phyloP scores from a whole-genome alignment of 2,797 vertebrate genomes.

The Apogon talboti region DNA sequence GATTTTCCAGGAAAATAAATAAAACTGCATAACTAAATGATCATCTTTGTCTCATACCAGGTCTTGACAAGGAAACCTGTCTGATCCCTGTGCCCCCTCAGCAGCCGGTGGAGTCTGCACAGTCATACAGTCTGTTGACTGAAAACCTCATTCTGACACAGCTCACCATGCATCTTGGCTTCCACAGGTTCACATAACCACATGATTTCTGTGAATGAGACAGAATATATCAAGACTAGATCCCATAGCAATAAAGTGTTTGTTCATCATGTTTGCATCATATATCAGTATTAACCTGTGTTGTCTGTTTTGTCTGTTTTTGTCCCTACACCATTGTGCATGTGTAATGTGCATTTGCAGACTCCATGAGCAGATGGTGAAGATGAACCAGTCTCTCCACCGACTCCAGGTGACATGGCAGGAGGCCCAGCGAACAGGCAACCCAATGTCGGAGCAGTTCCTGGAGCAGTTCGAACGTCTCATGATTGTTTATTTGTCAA shows the following conservation, averaged over 20 bases:
- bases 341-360: constrained; percentile 71
- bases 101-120: constrained; percentile 86
- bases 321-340: constrained; percentile 14
- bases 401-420: constrained; percentile 95
- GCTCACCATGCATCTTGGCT: constrained; percentile 92
- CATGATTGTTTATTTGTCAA: constrained; percentile 97
- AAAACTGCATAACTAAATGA: background rate
- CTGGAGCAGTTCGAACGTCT: constrained; percentile 97
- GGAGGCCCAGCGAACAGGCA: constrained; percentile 92
- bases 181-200: constrained; percentile 79
- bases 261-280: constrained; percentile 1
- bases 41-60: constrained; percentile 71
- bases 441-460: constrained; percentile 89
- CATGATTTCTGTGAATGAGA: background rate
- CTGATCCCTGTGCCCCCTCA: constrained; percentile 90
- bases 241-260: background rate
- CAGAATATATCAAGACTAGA: background rate
- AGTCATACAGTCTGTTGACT: constrained; percentile 94
- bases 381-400: constrained; percentile 98
- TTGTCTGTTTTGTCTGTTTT: constrained; percentile 22
- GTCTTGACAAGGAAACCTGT: constrained; percentile 96
- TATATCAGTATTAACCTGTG: constrained; percentile 13
- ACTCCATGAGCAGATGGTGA: constrained; percentile 98
- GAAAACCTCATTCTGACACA: constrained; percentile 97
- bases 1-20: background rate